Evolutionary conservation across 2,797 vertebrate genomes (phyloP).

Genomic region (Onychomys torridus): DNA sequence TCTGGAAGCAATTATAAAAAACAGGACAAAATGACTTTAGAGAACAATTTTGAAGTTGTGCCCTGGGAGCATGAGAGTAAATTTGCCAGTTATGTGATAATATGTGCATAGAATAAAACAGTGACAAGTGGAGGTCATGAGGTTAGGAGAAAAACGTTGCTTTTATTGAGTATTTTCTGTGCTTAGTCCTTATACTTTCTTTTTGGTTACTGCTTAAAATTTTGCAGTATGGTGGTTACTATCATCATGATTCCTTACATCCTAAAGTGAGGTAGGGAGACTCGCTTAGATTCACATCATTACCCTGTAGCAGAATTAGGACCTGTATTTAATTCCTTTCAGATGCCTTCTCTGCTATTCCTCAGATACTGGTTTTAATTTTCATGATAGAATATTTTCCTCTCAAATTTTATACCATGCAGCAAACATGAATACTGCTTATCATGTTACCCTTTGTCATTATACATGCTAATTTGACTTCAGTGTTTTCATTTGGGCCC

Average conservation of each 20-base stretch:
- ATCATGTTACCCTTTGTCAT: background rate
- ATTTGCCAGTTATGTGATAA: slow-evolving; percentile 23
- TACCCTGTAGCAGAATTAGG: background rate
- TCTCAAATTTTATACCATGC: background rate
- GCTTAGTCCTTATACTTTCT: background rate
- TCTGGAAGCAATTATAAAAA: slow-evolving; percentile 57
- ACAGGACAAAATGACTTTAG: slow-evolving; percentile 32
- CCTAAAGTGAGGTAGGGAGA: background rate
- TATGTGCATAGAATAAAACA: slow-evolving; percentile 19
- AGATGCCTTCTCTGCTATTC: slow-evolving; percentile 5
- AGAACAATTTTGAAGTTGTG: slow-evolving; percentile 31
- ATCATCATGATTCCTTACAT: background rate
- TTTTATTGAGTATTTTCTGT: background rate
- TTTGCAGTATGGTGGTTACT: background rate
- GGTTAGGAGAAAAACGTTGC: background rate
- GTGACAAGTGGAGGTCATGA: background rate
- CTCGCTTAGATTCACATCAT: background rate
- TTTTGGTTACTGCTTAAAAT: slow-evolving; percentile 43
- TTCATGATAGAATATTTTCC: slow-evolving; percentile 6
- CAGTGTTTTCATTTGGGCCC: background rate
- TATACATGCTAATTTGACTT: slow-evolving; percentile 29
- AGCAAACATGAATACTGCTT: slow-evolving; percentile 3
- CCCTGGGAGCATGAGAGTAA: background rate
- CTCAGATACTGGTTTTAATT: slow-evolving; percentile 15
- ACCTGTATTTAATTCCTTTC: slow-evolving; percentile 36